Percentiles rank a stretch among this genome's conserved stretches.
phyloP scores from a whole-genome alignment of 2,797 vertebrate species.

The Spatula clypeata region DNA sequence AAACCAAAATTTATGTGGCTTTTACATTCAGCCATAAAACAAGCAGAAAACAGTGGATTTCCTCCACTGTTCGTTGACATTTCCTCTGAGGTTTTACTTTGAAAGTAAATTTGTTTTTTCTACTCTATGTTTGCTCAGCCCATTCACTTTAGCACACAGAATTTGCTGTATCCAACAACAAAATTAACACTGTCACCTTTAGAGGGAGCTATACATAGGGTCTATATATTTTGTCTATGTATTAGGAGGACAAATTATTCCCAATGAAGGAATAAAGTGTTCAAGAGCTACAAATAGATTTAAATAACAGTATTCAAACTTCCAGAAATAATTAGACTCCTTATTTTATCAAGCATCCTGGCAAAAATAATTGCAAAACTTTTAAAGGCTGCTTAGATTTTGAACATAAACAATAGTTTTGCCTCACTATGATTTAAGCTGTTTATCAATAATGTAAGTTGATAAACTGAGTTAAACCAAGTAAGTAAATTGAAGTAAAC shows the following conservation, averaged over 20 bases:
- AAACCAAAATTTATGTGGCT: not conserved
- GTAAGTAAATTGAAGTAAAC: not conserved
- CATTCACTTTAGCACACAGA: not conserved
- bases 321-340: not conserved
- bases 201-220: not conserved
- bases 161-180: not conserved
- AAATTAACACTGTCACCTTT: not conserved
- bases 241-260: not conserved
- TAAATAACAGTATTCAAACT: not conserved
- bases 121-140: not conserved
- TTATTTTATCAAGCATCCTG: not conserved
- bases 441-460: not conserved
- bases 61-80: not conserved
- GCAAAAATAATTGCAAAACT: not conserved
- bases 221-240: not conserved
- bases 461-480: not conserved
- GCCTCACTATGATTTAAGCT: not conserved
- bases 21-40: not conserved
- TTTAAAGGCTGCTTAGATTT: not conserved
- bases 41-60: not conserved
- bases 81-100: not conserved
- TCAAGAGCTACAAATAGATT: not conserved
- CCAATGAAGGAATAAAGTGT: not conserved
- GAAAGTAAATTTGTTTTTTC: not conserved
- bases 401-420: not conserved